These are phyloP conservation scores for Pangasius djambal DNA, from an alignment of 2,797 vertebrate species.

Conservation along the genomic window DNA sequence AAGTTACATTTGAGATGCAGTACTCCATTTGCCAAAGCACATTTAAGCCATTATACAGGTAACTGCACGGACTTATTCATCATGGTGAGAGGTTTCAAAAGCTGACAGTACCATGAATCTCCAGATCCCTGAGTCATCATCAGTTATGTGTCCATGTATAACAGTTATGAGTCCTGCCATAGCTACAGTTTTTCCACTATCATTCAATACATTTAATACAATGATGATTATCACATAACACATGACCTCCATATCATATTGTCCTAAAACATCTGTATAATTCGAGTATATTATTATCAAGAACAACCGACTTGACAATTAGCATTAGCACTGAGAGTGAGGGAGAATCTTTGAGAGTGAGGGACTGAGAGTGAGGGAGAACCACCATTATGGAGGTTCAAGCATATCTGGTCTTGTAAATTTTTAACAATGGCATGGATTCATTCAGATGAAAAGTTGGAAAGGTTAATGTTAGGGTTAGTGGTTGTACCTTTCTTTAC, in stretches of 20 bases:
- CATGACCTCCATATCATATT: neutral
- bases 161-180: neutral
- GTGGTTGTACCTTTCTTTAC: neutral
- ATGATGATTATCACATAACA: neutral
- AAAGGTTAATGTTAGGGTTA: neutral
- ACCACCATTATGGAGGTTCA: neutral
- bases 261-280: neutral
- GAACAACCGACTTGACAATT: neutral
- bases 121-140: neutral
- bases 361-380: neutral
- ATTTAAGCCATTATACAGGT: neutral
- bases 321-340: neutral
- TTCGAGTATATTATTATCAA: neutral
- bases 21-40: neutral
- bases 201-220: neutral
- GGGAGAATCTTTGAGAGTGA: neutral
- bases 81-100: conserved; percentile 24
- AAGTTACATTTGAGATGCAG: neutral
- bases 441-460: neutral
- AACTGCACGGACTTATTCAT: neutral
- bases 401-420: neutral
- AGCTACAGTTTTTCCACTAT: neutral
- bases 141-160: neutral
- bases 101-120: conserved; percentile 39
- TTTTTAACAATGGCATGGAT: neutral